Percentiles rank a stretch among this genome's conserved stretches.
Conservation (phyloP, 1,140 invertebrate genomes). For the Gerris buenoi region DNA sequence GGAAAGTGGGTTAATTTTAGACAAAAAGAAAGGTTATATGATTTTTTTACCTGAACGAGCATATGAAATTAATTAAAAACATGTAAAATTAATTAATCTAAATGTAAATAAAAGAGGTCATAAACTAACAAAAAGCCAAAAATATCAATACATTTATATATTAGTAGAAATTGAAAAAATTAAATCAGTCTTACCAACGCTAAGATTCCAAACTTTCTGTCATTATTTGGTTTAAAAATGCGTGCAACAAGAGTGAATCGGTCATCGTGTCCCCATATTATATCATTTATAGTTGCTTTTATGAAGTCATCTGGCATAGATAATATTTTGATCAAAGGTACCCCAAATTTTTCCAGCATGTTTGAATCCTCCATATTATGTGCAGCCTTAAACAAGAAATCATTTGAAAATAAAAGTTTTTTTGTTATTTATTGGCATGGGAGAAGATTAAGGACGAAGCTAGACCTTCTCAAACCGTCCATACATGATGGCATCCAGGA, state of each 20-base stretch:
- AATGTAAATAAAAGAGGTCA: background rate
- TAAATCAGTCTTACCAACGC: conserved; percentile 3
- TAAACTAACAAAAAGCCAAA: background rate
- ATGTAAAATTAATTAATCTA: background rate
- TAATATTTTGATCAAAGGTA: background rate
- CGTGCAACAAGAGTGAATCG: conserved; percentile 3
- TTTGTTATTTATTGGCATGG: no score
- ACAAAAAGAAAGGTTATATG: background rate
- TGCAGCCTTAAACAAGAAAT: background rate
- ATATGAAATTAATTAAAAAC: background rate
- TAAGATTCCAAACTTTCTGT: conserved; percentile 7
- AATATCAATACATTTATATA: background rate
- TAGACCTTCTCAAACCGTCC: no score
- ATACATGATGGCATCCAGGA: no score
- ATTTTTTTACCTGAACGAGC: background rate
- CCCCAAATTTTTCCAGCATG: background rate
- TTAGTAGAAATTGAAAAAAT: background rate
- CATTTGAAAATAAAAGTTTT: no score
- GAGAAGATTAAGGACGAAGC: no score
- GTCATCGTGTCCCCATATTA: conserved; percentile 7
- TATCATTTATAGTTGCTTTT: background rate
- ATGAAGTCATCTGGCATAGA: background rate
- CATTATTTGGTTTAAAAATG: background rate
- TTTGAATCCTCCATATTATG: background rate
- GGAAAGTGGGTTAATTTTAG: background rate